These are phyloP conservation scores for Bradypodion pumilum DNA, from an alignment of 2,797 vertebrate species.

Conservation along the genomic window DNA sequence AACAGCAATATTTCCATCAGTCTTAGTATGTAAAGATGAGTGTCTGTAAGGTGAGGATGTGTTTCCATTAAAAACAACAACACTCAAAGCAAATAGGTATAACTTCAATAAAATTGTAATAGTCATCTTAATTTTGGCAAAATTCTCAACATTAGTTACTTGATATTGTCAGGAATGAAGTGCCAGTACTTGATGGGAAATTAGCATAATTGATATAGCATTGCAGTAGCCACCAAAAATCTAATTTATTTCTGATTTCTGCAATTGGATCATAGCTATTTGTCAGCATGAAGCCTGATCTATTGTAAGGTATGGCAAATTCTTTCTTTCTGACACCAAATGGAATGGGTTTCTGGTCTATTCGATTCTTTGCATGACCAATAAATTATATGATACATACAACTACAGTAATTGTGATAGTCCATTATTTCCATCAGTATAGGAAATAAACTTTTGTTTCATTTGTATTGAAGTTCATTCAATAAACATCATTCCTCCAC, in stretches of 20 bases:
- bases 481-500: background rate
- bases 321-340: conserved; percentile 49
- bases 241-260: conserved; percentile 76
- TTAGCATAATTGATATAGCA: conserved; percentile 74
- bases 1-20: conserved; percentile 48
- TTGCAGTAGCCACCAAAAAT: conserved; percentile 70
- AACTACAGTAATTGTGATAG: background rate
- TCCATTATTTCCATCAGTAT: background rate
- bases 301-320: conserved; percentile 63
- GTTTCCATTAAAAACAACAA: background rate
- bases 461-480: background rate
- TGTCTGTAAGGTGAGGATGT: too few species aligned
- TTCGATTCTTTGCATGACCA: background rate
- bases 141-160: conserved; percentile 69
- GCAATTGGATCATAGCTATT: conserved; percentile 74
- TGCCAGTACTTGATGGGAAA: conserved; percentile 73
- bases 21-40: background rate
- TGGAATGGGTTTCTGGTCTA: conserved; percentile 43
- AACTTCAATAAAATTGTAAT: conserved; percentile 29
- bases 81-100: conserved; percentile 18
- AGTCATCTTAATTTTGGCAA: conserved; percentile 58
- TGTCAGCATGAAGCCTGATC: conserved; percentile 66
- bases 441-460: background rate
- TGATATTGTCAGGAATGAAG: conserved; percentile 71
- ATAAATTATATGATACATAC: background rate